Percentiles rank a stretch among this genome's conserved stretches.
phyloP scores from a whole-genome alignment of 2,113 vertebrate genomes.

The Odocoileus virginianus region DNA sequence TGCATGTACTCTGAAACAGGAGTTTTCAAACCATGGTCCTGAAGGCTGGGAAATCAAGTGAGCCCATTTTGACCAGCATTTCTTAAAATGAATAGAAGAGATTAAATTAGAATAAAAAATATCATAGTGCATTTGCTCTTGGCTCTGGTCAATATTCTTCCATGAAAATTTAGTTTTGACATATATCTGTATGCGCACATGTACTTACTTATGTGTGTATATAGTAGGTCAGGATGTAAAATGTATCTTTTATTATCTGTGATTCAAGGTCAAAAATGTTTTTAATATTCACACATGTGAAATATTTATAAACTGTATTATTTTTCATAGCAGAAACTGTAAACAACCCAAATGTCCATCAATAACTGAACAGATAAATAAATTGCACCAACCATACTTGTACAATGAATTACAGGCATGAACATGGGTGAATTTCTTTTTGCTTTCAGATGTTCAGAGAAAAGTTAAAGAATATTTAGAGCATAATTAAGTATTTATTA shows the following conservation, averaged over 20 bases:
- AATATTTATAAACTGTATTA: background rate
- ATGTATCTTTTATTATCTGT: background rate
- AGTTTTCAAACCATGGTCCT: background rate
- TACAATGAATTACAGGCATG: background rate
- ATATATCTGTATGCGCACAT: background rate
- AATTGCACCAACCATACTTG: background rate
- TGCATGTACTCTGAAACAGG: background rate
- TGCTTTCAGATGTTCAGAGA: background rate
- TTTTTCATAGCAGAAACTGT: background rate
- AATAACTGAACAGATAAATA: background rate
- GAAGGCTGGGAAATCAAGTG: background rate
- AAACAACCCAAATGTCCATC: background rate
- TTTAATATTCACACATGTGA: background rate
- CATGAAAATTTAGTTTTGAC: background rate
- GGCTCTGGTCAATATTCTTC: constrained; percentile 3
- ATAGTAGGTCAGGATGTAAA: background rate
- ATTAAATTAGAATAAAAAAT: background rate
- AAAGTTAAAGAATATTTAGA: background rate
- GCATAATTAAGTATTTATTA: background rate
- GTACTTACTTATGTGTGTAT: background rate
- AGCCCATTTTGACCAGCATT: background rate
- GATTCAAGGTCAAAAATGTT: background rate
- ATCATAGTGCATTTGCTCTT: background rate
- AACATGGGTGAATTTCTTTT: background rate
- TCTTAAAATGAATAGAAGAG: background rate